Conservation (phyloP, 2,113 vertebrate species). For the Tetraodon nigroviridis region DNA sequence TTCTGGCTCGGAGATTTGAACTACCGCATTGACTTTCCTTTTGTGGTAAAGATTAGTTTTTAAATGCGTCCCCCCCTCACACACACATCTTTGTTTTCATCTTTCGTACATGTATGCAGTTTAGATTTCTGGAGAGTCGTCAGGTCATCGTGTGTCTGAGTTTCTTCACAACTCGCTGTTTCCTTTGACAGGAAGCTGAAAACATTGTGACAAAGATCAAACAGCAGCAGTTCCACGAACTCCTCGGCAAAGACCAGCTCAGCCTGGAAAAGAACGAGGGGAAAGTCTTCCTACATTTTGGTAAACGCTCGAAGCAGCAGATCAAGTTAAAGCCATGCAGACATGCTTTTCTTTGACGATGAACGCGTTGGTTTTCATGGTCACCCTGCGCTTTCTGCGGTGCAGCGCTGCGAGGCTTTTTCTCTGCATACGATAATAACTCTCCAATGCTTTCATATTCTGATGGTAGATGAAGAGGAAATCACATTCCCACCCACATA, state of each 20-base stretch:
- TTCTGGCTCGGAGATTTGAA: slow-evolving; percentile 98
- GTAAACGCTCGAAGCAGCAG: slow-evolving; percentile 68
- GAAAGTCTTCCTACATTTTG: slow-evolving; percentile 89
- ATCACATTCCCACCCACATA: slow-evolving; percentile 96
- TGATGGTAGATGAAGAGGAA: slow-evolving; percentile 88
- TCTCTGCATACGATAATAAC: neutral
- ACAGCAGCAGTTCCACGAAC: slow-evolving; percentile 89
- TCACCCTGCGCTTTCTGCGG: neutral
- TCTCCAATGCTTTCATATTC: neutral
- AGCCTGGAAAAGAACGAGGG: slow-evolving; percentile 80
- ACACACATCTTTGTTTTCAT: neutral
- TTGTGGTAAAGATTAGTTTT: slow-evolving; percentile 69
- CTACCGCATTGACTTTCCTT: slow-evolving; percentile 86
- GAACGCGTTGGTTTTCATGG: neutral
- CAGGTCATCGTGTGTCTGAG: slow-evolving; percentile 17
- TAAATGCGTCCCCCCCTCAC: too few relatives aligned
- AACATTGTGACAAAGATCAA: slow-evolving; percentile 91
- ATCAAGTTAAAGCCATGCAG: too few relatives aligned
- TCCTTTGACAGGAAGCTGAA: slow-evolving; percentile 88
- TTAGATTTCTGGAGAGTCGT: neutral
- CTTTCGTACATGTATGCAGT: neutral
- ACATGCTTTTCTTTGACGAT: too few relatives aligned
- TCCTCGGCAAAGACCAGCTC: slow-evolving; percentile 88
- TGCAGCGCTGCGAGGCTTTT: neutral
- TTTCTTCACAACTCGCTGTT: slow-evolving; percentile 30